Evolutionary conservation across 2,888 invertebrate genomes (phyloP).

Genomic region (Sicus ferrugineus): DNA sequence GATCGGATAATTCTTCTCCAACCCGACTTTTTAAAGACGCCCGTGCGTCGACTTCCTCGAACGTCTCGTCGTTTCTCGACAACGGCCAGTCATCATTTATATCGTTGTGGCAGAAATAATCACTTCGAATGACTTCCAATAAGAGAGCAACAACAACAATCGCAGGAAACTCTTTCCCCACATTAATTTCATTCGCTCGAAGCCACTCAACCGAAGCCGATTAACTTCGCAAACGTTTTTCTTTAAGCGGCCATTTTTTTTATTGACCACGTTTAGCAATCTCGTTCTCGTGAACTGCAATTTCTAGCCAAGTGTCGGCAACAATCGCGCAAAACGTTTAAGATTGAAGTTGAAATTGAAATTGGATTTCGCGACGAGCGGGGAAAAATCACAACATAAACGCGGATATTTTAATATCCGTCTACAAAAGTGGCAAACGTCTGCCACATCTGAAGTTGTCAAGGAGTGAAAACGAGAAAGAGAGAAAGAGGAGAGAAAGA

Average conservation of each 20-base stretch:
- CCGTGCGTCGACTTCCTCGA: too few species aligned
- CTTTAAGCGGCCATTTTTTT: slow-evolving; percentile 4
- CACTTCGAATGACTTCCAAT: not conserved
- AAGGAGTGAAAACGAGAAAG: slow-evolving; percentile 19
- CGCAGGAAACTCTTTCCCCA: slow-evolving; percentile 4
- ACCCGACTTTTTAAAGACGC: too few species aligned
- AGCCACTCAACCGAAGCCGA: slow-evolving; percentile 18
- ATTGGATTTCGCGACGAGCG: slow-evolving; percentile 22
- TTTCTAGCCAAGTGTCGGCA: slow-evolving; percentile 1
- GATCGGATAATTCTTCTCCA: too few species aligned
- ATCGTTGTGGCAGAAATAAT: not conserved
- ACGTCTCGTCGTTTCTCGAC: too few species aligned
- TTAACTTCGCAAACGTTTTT: slow-evolving; percentile 8
- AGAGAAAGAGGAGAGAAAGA: slow-evolving; percentile 36
- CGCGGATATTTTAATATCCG: not conserved
- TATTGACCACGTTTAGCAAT: slow-evolving; percentile 25
- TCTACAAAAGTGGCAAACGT: not conserved
- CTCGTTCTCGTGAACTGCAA: not conserved
- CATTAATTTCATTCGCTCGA: not conserved
- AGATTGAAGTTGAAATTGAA: slow-evolving; percentile 30
- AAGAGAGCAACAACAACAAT: slow-evolving; percentile 10
- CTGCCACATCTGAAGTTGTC: not conserved
- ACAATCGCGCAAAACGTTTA: slow-evolving; percentile 23
- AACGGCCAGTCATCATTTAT: too few species aligned
- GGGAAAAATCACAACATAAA: too few species aligned